phyloP scores from a whole-genome alignment of 2,797 vertebrate genomes.

The Leuciscus waleckii region DNA sequence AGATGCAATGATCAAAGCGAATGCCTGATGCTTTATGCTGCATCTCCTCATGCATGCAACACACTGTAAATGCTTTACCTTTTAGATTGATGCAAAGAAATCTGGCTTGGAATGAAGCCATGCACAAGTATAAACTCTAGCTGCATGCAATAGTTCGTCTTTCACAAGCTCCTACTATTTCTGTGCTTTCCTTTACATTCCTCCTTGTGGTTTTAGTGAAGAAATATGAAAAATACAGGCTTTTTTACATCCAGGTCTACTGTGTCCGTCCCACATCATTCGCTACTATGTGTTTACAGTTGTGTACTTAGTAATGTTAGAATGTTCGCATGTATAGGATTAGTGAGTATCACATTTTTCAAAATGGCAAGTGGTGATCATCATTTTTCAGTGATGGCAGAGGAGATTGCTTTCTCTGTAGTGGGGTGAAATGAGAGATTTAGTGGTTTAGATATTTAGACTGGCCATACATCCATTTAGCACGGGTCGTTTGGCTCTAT shows the following conservation, averaged over 20 bases:
- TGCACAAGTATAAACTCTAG: background rate
- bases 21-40: background rate
- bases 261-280: constrained; percentile 30
- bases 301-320: constrained; percentile 33
- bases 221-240: constrained; percentile 46
- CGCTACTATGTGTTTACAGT: constrained; percentile 35
- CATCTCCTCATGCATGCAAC: background rate
- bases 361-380: constrained; percentile 50
- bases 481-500: constrained; percentile 73
- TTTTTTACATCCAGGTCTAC: constrained; percentile 46
- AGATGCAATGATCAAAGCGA: constrained; percentile 44
- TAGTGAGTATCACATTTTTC: constrained; percentile 44
- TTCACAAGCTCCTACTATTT: constrained; percentile 34
- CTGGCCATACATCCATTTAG: constrained; percentile 68
- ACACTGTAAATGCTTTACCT: background rate
- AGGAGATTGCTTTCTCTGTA: constrained; percentile 9
- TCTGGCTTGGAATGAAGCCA: background rate
- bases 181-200: constrained; percentile 49
- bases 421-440: constrained; percentile 61
- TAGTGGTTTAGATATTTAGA: constrained; percentile 64
- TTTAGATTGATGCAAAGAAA: too few relatives aligned
- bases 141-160: background rate
- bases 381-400: constrained; percentile 30
- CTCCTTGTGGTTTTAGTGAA: constrained; percentile 39
- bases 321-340: constrained; percentile 34